phyloP scores from a whole-genome alignment of 2,113 vertebrate genomes.

The Genyomyrus donnyi region DNA sequence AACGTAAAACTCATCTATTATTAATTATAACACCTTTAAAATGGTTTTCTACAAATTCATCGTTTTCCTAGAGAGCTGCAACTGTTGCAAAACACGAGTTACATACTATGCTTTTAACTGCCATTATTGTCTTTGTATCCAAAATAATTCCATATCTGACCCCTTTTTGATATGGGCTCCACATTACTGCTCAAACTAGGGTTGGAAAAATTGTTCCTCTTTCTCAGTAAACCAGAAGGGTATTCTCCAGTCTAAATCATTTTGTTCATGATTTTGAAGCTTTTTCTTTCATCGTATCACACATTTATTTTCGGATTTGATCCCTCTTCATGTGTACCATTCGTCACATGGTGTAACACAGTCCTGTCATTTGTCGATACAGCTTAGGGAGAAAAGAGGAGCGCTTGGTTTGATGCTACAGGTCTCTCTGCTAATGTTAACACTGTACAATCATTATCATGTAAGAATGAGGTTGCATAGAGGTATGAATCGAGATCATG shows the following conservation, averaged over 20 bases:
- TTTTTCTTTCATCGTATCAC: neutral
- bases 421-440: neutral
- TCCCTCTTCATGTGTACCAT: neutral
- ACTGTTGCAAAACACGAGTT: neutral
- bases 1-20: neutral
- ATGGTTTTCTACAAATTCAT: neutral
- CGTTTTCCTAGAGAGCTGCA: neutral
- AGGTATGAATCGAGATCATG: neutral
- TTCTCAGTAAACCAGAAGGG: neutral
- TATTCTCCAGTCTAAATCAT: neutral
- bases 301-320: neutral
- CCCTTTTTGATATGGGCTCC: neutral
- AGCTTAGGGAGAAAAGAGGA: neutral
- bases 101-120: neutral
- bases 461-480: neutral
- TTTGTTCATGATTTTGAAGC: neutral
- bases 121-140: neutral
- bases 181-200: neutral
- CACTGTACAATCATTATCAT: neutral
- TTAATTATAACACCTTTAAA: neutral
- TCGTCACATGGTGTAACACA: neutral
- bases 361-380: neutral
- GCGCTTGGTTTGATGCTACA: neutral
- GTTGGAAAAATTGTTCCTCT: neutral
- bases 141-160: neutral